A percentile compares a stretch with the other conserved stretches of the same genome.
Evolutionary conservation across 2,888 invertebrate genomes (phyloP).

Genomic region (Pseudococcus jackbeardsleyi): DNA sequence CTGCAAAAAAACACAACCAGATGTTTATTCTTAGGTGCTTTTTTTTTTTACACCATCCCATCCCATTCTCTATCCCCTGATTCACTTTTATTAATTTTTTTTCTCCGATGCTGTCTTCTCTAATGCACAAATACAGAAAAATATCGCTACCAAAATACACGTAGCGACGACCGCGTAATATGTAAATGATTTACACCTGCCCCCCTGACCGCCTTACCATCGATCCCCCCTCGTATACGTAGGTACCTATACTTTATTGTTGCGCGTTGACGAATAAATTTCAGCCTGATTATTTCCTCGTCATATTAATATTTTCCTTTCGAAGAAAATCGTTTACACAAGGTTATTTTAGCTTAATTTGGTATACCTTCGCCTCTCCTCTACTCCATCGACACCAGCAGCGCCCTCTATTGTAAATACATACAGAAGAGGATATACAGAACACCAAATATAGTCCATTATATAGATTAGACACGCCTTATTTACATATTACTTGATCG

Average conservation of each 20-base stretch:
- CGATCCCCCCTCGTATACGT: not conserved
- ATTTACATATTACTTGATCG: conserved; percentile 51
- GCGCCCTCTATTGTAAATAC: not conserved
- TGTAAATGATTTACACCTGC: conserved; percentile 17
- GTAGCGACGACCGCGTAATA: not conserved
- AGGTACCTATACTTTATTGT: not conserved
- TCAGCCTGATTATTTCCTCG: conserved; percentile 15
- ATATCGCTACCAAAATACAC: not conserved
- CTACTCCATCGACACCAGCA: not conserved
- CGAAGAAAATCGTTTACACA: conserved; percentile 34
- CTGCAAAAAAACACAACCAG: conserved; percentile 9
- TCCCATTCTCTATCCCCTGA: not conserved
- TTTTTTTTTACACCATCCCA: not conserved
- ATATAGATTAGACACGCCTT: conserved; percentile 51
- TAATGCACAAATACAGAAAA: not conserved
- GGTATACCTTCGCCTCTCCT: not conserved
- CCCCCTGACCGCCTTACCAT: not conserved
- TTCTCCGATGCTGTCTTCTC: not conserved
- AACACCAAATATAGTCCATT: conserved; percentile 44
- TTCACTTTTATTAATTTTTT: not conserved
- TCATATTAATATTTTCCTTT: conserved; percentile 24
- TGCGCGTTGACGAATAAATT: conserved; percentile 4
- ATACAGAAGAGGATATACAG: not conserved
- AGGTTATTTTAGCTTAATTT: conserved; percentile 47
- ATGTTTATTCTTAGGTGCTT: not conserved